Evolutionary conservation across 1,140 invertebrate genomes (phyloP).

Genomic region (Tetramorium alpestre): DNA sequence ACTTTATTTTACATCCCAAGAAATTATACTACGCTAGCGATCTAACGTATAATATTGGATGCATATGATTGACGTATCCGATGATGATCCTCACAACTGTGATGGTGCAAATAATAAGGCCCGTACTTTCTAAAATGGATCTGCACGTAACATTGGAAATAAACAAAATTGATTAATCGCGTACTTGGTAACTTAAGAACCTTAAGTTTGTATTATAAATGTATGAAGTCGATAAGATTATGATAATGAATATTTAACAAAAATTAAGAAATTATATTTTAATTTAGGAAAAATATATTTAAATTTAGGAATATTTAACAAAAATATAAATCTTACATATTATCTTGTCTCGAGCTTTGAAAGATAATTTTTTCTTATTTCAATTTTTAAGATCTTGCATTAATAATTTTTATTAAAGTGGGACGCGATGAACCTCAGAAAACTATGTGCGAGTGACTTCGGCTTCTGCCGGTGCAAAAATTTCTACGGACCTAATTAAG

Average conservation of each 20-base stretch:
- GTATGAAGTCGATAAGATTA: neutral
- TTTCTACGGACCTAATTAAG: slow-evolving; percentile 31
- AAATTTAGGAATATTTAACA: neutral
- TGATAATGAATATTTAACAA: neutral
- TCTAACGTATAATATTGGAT: slow-evolving; percentile 13
- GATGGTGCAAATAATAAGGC: neutral
- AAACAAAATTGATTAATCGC: neutral
- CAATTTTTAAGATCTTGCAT: neutral
- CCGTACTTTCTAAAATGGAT: neutral
- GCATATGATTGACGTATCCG: neutral
- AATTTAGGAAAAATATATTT: neutral
- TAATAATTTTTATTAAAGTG: neutral
- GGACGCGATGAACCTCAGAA: neutral
- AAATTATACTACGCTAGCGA: slow-evolving; percentile 20
- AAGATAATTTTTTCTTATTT: neutral
- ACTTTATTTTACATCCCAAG: slow-evolving; percentile 30
- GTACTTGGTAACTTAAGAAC: neutral
- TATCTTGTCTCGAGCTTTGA: neutral
- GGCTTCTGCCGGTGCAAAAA: slow-evolving; percentile 20
- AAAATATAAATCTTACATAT: neutral
- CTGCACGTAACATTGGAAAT: neutral
- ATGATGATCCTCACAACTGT: neutral
- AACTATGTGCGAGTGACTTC: neutral
- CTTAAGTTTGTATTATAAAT: neutral
- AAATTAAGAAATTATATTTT: neutral